These are phyloP conservation scores for Tragulus kanchil DNA, from an alignment of 2,113 vertebrate species.

Conservation along the genomic window DNA sequence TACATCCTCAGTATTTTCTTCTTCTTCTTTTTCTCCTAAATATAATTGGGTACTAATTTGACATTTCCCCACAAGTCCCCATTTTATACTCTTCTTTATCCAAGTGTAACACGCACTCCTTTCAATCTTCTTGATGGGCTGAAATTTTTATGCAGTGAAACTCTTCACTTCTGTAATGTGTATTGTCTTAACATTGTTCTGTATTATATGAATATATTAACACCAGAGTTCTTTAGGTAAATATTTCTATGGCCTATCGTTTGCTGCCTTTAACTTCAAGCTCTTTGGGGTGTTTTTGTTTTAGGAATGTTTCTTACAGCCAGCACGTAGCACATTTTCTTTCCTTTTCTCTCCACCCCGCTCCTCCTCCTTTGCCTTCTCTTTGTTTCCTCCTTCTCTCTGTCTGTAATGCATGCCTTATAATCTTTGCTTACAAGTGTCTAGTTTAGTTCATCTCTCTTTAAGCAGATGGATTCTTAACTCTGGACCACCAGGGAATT, in stretches of 20 bases:
- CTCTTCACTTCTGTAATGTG: neutral
- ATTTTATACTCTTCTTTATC: slow-evolving; percentile 55
- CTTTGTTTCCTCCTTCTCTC: neutral
- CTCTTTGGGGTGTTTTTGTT: neutral
- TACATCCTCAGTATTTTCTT: neutral
- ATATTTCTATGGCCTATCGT: neutral
- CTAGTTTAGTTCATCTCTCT: neutral
- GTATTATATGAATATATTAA: neutral
- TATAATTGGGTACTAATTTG: slow-evolving; percentile 72
- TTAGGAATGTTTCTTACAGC: neutral
- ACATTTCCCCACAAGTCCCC: slow-evolving; percentile 40
- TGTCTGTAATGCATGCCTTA: neutral
- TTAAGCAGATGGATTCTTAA: neutral
- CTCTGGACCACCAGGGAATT: neutral
- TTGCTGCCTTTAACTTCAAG: neutral
- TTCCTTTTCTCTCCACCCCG: neutral
- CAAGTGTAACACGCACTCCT: slow-evolving; percentile 59
- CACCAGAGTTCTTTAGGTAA: slow-evolving; percentile 16
- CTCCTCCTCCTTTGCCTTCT: neutral
- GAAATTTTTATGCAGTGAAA: slow-evolving; percentile 16
- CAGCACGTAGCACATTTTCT: neutral
- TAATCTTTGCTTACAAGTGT: neutral
- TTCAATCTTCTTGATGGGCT: neutral
- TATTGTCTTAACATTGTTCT: slow-evolving; percentile 40
- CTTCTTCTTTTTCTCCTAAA: slow-evolving; percentile 68